phyloP scores from a whole-genome alignment of 2,888 invertebrate species.

The Pegoplata infirma region DNA sequence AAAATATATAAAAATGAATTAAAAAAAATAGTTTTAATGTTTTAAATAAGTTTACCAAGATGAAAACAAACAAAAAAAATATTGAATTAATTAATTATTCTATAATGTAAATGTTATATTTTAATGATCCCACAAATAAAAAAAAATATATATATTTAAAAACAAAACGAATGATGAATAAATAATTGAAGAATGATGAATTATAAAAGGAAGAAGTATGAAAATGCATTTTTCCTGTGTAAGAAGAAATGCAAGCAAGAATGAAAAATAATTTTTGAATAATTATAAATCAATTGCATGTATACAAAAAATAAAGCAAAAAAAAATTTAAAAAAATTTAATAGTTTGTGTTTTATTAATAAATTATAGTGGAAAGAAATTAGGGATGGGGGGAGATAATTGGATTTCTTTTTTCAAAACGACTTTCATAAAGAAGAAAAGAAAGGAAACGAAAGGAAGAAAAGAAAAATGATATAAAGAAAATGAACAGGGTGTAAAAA shows the following conservation, averaged over 20 bases:
- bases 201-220: constrained; percentile 24
- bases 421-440: no score
- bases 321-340: constrained; percentile 31
- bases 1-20: constrained; percentile 50
- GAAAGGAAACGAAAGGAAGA: no score
- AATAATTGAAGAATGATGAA: constrained; percentile 21
- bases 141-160: constrained; percentile 35
- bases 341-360: constrained; percentile 19
- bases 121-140: constrained; percentile 48
- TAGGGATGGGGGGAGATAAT: no score
- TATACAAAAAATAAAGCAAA: constrained; percentile 59
- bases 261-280: constrained; percentile 50
- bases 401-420: no score
- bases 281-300: constrained; percentile 62
- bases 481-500: no score
- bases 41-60: constrained; percentile 54
- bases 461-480: no score
- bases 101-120: constrained; percentile 60
- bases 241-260: constrained; percentile 33
- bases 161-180: constrained; percentile 25
- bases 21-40: constrained; percentile 53
- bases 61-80: constrained; percentile 38
- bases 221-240: constrained; percentile 27
- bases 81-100: constrained; percentile 58
- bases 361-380: no score